These are phyloP conservation scores for Heliconius charithonia DNA, from an alignment of 2,888 invertebrate genomes.

Conservation along the genomic window DNA sequence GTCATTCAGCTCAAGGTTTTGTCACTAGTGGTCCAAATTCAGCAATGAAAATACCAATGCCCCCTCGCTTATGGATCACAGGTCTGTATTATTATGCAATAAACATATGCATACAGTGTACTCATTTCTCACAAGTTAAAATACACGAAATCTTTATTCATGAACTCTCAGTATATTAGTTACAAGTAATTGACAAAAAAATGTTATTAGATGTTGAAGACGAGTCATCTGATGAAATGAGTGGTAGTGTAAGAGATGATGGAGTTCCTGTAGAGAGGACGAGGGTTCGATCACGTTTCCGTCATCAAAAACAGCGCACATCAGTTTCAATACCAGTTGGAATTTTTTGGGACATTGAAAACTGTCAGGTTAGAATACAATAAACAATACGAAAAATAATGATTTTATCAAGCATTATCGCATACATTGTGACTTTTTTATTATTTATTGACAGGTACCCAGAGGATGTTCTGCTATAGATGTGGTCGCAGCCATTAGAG, in stretches of 20 bases:
- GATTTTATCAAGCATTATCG: too few species aligned
- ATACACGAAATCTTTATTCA: background rate
- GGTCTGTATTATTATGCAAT: conserved; percentile 62
- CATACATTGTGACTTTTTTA: background rate
- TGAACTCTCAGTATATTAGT: background rate
- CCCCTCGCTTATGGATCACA: conserved; percentile 79
- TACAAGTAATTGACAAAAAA: background rate
- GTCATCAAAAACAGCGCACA: conserved; percentile 70
- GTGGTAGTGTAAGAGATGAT: conserved; percentile 63
- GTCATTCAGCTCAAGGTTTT: conserved; percentile 78
- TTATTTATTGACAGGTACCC: conserved; percentile 85
- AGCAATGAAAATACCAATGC: conserved; percentile 79
- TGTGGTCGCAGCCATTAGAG: conserved; percentile 89
- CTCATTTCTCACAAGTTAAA: conserved; percentile 22
- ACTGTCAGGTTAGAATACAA: conserved; percentile 86
- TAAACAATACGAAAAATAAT: background rate
- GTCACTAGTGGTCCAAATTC: conserved; percentile 65
- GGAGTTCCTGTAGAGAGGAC: conserved; percentile 64
- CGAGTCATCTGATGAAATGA: conserved; percentile 74
- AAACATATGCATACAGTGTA: conserved; percentile 46
- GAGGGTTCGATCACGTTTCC: conserved; percentile 71
- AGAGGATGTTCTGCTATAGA: conserved; percentile 91
- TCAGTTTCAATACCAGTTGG: conserved; percentile 85
- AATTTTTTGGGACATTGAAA: conserved; percentile 97
- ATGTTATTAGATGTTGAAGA: conserved; percentile 68